Percentiles rank a stretch among this genome's conserved stretches.
These are phyloP conservation scores for Plebejus argus DNA, from an alignment of 2,888 invertebrate genomes.

Conservation along the genomic window DNA sequence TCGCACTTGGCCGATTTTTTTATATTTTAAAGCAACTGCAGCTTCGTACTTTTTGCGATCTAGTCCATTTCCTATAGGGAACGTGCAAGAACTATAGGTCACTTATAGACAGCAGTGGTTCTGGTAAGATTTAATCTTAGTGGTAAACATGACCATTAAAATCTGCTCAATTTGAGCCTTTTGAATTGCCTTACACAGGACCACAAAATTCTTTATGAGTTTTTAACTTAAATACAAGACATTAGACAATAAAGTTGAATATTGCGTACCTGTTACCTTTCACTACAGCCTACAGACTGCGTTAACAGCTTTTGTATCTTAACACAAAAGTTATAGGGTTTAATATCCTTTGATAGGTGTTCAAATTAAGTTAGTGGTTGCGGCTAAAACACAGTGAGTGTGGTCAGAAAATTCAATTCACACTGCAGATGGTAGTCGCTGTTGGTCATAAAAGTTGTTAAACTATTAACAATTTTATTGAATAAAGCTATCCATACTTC, in stretches of 20 bases:
- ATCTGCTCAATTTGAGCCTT: no score
- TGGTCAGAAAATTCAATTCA: conserved; percentile 43
- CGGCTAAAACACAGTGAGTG: conserved; percentile 34
- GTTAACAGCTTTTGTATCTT: background rate
- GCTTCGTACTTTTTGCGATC: no score
- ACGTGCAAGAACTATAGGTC: no score
- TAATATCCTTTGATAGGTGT: background rate
- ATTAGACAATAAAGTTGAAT: background rate
- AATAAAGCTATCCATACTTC: background rate
- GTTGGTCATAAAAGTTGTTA: background rate
- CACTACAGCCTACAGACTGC: conserved; percentile 19
- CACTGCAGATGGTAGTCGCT: conserved; percentile 14
- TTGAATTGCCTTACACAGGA: no score
- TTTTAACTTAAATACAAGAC: background rate
- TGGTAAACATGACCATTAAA: no score
- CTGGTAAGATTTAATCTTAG: no score
- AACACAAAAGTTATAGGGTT: background rate
- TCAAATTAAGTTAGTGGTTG: conserved; percentile 30
- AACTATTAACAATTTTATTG: background rate
- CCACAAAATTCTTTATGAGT: no score
- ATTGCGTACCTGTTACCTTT: conserved; percentile 38
- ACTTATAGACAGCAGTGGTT: no score
- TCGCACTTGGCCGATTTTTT: no score
- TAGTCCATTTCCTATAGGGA: no score
- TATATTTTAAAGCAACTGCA: no score